phyloP scores from a whole-genome alignment of 2,797 vertebrate genomes.

The Phalloptychus januarius region DNA sequence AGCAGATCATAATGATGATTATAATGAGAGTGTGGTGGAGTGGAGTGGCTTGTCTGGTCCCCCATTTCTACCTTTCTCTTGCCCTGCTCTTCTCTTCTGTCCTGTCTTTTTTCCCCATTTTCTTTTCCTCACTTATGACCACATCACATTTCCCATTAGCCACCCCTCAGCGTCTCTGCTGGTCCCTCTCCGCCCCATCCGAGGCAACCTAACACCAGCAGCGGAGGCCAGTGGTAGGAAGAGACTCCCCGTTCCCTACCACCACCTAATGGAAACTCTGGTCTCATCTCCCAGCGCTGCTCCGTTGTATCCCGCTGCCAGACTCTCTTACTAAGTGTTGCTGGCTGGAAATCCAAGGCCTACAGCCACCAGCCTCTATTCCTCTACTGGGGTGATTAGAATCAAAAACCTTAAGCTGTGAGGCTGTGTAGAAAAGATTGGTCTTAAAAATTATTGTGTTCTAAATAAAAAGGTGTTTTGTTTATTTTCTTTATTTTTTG shows the following conservation, averaged over 20 bases:
- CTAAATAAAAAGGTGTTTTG: conserved; percentile 37
- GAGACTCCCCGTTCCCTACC: conserved; percentile 61
- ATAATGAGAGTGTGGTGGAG: conserved; percentile 59
- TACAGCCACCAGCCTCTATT: conserved; percentile 47
- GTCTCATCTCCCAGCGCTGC: conserved; percentile 66
- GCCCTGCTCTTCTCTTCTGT: conserved; percentile 2
- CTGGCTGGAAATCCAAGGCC: conserved; percentile 60
- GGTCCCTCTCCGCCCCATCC: conserved; percentile 18
- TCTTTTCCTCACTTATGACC: conserved; percentile 3
- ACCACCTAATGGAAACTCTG: conserved; percentile 77
- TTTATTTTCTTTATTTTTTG: conserved; percentile 12
- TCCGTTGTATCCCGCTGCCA: conserved; percentile 66
- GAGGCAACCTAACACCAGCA: conserved; percentile 65
- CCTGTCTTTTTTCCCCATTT: conserved; percentile 3
- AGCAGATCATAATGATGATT: conserved; percentile 70
- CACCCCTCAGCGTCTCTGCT: conserved; percentile 12
- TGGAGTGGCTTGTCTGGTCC: conserved; percentile 37
- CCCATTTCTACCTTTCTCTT: conserved; percentile 37
- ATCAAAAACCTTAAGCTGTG: conserved; percentile 37
- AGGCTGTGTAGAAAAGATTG: conserved; percentile 16
- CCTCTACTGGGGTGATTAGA: conserved; percentile 56
- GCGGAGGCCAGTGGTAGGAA: conserved; percentile 66
- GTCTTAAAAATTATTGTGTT: conserved; percentile 36
- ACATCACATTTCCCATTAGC: conserved; percentile 7
- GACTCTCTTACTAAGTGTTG: conserved; percentile 77